Evolutionary conservation across 1,140 invertebrate species (phyloP).

Genomic region (Ips typographus): DNA sequence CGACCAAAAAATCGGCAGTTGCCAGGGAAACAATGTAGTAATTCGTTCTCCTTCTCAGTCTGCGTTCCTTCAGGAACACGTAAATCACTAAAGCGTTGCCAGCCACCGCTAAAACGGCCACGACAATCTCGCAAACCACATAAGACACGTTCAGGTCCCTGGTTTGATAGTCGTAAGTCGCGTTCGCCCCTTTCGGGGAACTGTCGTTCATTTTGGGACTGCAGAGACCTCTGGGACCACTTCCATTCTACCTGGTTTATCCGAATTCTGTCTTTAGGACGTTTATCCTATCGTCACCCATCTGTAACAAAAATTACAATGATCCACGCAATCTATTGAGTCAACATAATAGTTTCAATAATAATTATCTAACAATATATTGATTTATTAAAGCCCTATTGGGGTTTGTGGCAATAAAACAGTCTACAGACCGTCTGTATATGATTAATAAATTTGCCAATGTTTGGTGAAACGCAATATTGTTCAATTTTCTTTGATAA

Average conservation of each 20-base stretch:
- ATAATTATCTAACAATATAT: too few species aligned
- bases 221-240: background rate
- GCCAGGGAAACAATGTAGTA: conserved; percentile 90
- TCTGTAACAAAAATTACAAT: too few species aligned
- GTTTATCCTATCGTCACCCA: too few species aligned
- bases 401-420: too few species aligned
- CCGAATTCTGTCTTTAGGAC: too few species aligned
- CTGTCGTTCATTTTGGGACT: conserved; percentile 15
- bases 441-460: too few species aligned
- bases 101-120: conserved; percentile 76
- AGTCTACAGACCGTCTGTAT: too few species aligned
- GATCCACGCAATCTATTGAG: too few species aligned
- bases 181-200: background rate
- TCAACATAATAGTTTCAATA: too few species aligned
- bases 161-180: conserved; percentile 38
- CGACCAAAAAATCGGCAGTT: conserved; percentile 80
- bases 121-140: conserved; percentile 73
- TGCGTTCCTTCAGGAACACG: conserved; percentile 75
- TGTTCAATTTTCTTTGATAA: too few species aligned
- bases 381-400: too few species aligned
- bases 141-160: conserved; percentile 66
- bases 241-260: background rate
- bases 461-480: too few species aligned
- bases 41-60: conserved; percentile 79
- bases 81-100: conserved; percentile 85